A percentile compares a stretch with the other conserved stretches of the same genome.
phyloP scores from a whole-genome alignment of 2,113 vertebrate species.

The Nicator chloris region DNA sequence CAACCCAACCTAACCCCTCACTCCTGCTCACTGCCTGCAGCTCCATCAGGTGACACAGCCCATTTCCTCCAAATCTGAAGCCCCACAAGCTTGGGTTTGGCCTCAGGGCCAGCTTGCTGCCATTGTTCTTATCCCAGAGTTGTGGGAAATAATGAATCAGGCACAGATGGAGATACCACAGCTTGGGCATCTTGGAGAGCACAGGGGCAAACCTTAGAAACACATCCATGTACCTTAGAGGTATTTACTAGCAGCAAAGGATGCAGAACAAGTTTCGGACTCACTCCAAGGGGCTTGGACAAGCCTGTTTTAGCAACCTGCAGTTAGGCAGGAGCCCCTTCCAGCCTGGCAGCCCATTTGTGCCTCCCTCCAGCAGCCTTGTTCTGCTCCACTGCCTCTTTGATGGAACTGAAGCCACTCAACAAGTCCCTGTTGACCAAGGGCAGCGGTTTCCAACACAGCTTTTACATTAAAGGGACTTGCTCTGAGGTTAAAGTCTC shows the following conservation, averaged over 20 bases:
- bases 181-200: neutral
- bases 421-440: conserved; percentile 21
- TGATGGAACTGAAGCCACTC: neutral
- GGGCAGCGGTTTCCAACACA: neutral
- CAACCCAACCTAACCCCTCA: neutral
- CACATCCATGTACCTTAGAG: neutral
- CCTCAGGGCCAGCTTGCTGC: neutral
- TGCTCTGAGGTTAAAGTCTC: neutral
- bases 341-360: neutral
- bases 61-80: neutral
- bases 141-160: rapidly evolving
- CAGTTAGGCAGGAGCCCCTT: neutral
- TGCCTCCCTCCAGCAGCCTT: neutral
- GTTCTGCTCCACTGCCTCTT: neutral
- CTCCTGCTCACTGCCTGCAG: neutral
- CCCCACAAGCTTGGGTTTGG: neutral
- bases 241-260: neutral
- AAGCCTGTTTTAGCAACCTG: neutral
- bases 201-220: neutral
- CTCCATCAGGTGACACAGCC: neutral
- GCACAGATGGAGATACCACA: neutral
- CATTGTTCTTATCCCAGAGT: neutral
- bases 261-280: neutral
- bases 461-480: neutral
- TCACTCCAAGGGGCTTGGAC: neutral